Conservation (phyloP, 2,113 vertebrate genomes). For the Ginglymostoma cirratum region DNA sequence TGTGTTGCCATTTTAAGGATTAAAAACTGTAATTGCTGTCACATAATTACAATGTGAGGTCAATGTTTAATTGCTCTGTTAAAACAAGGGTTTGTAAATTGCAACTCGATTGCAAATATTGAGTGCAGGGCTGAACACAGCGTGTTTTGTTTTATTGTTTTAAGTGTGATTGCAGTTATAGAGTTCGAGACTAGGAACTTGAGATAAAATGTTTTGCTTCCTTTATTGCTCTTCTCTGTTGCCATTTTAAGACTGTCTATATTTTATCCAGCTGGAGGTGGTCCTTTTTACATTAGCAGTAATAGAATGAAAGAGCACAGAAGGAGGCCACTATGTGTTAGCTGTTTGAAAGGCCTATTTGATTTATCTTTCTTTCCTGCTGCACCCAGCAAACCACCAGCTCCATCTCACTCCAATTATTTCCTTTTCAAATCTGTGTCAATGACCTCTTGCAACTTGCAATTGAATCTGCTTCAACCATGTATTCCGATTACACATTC, state of each 20-base stretch:
- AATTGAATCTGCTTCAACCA: background rate
- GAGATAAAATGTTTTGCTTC: background rate
- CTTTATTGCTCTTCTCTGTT: background rate
- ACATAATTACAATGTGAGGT: background rate
- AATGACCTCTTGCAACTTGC: background rate
- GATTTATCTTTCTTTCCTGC: background rate
- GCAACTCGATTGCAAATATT: background rate
- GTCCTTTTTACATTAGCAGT: background rate
- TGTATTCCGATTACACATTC: background rate
- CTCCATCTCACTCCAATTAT: no score
- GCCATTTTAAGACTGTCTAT: background rate
- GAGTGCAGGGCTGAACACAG: background rate
- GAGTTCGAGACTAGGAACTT: background rate
- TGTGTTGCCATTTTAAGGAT: background rate
- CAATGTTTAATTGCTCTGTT: background rate
- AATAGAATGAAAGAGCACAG: background rate
- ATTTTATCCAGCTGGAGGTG: background rate
- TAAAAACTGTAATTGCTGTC: background rate
- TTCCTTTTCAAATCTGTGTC: background rate
- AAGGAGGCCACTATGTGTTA: background rate
- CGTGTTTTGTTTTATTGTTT: background rate
- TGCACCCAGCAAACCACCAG: background rate
- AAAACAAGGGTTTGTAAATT: background rate
- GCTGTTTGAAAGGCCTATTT: background rate
- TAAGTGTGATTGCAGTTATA: background rate